Conservation (phyloP, 2,113 vertebrate genomes). For the Entomyzon cyanotis region DNA sequence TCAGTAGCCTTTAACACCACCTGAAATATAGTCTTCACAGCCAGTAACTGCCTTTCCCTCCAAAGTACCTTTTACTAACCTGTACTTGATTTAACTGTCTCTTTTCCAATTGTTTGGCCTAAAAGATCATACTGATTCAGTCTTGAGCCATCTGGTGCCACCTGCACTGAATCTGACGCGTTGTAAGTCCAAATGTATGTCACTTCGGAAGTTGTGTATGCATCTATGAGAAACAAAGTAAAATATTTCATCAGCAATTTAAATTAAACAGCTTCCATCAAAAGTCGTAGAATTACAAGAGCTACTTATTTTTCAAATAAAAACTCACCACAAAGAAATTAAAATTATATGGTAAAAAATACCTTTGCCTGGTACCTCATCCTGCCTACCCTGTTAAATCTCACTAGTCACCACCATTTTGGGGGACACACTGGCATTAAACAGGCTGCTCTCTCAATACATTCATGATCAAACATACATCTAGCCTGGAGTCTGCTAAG, state of each 20-base stretch:
- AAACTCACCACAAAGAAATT: neutral
- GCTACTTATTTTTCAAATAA: neutral
- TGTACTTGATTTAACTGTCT: conserved; percentile 96
- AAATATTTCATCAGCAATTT: neutral
- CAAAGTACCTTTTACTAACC: conserved; percentile 74
- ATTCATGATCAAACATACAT: neutral
- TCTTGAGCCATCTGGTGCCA: conserved; percentile 93
- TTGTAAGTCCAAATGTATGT: conserved; percentile 95
- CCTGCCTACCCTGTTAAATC: neutral
- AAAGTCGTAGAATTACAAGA: neutral
- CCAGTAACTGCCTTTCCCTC: neutral
- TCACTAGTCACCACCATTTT: neutral
- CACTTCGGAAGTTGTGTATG: conserved; percentile 95
- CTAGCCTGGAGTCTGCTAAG: neutral
- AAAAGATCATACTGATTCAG: conserved; percentile 96
- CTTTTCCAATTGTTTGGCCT: conserved; percentile 93
- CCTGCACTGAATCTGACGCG: conserved; percentile 92
- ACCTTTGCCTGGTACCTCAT: neutral
- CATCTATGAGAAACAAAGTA: conserved; percentile 77
- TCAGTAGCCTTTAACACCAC: neutral
- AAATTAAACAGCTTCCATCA: neutral
- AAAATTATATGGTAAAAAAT: neutral
- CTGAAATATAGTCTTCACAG: neutral
- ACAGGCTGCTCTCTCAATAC: neutral
- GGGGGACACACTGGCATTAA: neutral